Evolutionary conservation across 2,113 vertebrate genomes (phyloP).

Genomic region (Colinus virginianus): DNA sequence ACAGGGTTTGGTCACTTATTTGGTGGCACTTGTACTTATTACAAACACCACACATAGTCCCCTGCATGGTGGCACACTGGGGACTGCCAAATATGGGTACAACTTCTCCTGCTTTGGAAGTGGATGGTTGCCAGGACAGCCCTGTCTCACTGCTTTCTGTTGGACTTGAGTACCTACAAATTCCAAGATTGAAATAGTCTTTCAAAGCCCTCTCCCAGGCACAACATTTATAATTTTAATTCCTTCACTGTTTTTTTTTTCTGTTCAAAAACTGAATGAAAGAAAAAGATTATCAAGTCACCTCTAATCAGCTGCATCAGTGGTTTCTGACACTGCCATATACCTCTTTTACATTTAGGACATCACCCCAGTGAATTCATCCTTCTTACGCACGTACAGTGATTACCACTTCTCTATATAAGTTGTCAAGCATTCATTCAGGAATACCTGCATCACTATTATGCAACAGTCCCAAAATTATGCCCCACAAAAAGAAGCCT

Average conservation of each 20-base stretch:
- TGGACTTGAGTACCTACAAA: neutral
- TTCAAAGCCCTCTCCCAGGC: neutral
- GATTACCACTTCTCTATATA: neutral
- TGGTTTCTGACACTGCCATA: neutral
- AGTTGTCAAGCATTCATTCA: neutral
- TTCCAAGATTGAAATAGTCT: neutral
- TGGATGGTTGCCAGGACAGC: neutral
- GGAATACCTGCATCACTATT: neutral
- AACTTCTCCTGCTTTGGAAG: neutral
- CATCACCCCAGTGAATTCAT: neutral
- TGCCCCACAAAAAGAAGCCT: accelerated
- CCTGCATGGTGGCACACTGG: accelerated
- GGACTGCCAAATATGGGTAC: neutral
- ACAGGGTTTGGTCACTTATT: neutral
- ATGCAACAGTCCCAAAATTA: neutral
- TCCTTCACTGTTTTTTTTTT: neutral
- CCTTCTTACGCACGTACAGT: neutral
- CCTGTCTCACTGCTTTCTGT: neutral
- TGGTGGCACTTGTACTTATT: neutral
- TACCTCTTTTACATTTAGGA: neutral
- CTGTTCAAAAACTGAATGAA: neutral
- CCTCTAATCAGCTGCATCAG: neutral
- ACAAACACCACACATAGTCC: neutral
- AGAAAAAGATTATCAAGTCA: neutral
- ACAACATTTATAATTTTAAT: neutral